Evolutionary conservation across 2,888 invertebrate species (phyloP).

Genomic region (Arctia plantaginis): DNA sequence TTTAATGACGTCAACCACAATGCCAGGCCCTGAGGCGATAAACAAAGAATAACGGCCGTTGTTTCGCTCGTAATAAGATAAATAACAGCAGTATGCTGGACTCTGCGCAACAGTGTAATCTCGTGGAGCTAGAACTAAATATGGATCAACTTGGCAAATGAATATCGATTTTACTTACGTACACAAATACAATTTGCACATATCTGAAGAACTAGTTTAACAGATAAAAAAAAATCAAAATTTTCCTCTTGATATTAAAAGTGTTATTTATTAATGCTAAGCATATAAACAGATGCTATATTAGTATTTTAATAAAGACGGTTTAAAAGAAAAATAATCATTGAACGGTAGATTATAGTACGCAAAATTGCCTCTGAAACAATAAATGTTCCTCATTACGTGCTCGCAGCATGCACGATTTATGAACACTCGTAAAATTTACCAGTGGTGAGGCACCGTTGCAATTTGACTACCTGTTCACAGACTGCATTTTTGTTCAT

Average conservation of each 20-base stretch:
- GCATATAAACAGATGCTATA: background rate
- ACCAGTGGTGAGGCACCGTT: constrained; percentile 24
- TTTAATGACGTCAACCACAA: constrained; percentile 79
- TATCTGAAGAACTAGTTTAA: constrained; percentile 35
- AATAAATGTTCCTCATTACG: constrained; percentile 28
- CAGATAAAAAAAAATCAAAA: constrained; percentile 21
- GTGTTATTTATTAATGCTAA: background rate
- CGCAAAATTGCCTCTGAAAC: constrained; percentile 37
- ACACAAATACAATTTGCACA: constrained; percentile 47
- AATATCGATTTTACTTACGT: constrained; percentile 45
- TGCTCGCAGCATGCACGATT: constrained; percentile 32
- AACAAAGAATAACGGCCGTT: constrained; percentile 78
- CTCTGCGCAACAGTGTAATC: constrained; percentile 58
- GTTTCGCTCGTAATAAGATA: constrained; percentile 73
- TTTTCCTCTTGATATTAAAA: background rate
- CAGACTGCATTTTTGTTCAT: constrained; percentile 21
- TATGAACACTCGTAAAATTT: constrained; percentile 43
- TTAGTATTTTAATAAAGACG: background rate
- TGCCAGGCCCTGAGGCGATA: constrained; percentile 66
- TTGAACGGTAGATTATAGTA: constrained; percentile 7
- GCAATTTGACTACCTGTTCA: constrained; percentile 37
- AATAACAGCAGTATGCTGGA: constrained; percentile 65
- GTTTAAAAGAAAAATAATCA: background rate
- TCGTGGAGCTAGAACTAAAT: constrained; percentile 64
- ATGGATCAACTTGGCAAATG: constrained; percentile 62